Evolutionary conservation across 2,797 vertebrate species (phyloP).

Genomic region (Pipistrellus pygmaeus): DNA sequence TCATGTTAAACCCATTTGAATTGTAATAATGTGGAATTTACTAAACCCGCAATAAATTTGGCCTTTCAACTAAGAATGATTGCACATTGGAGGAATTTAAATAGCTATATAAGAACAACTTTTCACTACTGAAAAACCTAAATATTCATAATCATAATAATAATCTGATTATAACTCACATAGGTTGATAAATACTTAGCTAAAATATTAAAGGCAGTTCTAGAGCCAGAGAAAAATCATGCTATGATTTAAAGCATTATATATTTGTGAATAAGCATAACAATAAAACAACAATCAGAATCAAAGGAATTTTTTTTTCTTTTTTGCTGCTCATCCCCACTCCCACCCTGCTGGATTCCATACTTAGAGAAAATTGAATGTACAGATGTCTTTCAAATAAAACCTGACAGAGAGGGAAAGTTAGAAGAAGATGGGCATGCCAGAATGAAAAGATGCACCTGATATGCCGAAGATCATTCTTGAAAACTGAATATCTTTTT

Average conservation of each 20-base stretch:
- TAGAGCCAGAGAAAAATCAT: not conserved
- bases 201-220: not conserved
- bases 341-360: not conserved
- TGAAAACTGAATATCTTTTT: conserved; percentile 11
- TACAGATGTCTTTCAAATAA: conserved; percentile 14
- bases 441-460: not conserved
- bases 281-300: not conserved
- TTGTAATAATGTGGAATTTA: not conserved
- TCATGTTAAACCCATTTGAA: not conserved
- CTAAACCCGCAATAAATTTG: not conserved
- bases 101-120: not conserved
- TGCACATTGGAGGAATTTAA: not conserved
- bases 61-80: conserved; percentile 17
- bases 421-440: not conserved
- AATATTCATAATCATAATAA: not conserved
- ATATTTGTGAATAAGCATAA: conserved; percentile 17
- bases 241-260: not conserved
- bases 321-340: not conserved
- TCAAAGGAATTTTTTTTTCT: not conserved
- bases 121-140: conserved; percentile 7
- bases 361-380: conserved; percentile 12
- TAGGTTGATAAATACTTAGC: not conserved
- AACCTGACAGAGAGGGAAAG: not conserved
- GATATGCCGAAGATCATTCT: not conserved
- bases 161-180: conserved; percentile 10